These are phyloP conservation scores for Cololabis saira DNA, from an alignment of 2,113 vertebrate species.

Conservation along the genomic window DNA sequence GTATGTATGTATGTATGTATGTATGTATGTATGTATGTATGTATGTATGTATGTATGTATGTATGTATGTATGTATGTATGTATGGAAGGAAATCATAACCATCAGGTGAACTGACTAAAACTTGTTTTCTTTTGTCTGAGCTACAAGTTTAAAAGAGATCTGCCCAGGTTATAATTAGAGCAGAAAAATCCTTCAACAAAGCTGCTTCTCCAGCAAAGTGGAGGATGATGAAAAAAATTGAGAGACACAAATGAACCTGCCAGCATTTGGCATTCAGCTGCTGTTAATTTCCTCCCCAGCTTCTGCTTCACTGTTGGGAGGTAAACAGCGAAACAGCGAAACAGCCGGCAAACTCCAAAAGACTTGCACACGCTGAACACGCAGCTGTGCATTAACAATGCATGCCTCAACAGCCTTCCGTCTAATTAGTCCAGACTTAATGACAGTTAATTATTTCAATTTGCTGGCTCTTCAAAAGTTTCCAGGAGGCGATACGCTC, in stretches of 20 bases:
- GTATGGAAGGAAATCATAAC: too few relatives aligned
- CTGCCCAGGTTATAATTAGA: too few relatives aligned
- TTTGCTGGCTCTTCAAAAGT: conserved; percentile 33
- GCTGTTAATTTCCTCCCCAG: conserved; percentile 20
- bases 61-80: too few relatives aligned
- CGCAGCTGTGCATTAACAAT: not conserved
- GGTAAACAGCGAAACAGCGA: conserved; percentile 6
- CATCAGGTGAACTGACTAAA: too few relatives aligned
- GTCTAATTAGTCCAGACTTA: conserved; percentile 42
- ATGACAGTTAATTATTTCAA: conserved; percentile 45
- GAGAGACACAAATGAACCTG: conserved; percentile 13
- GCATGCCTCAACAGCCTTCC: not conserved
- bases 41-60: too few relatives aligned
- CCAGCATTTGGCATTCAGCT: conserved; percentile 35
- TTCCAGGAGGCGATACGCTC: conserved; percentile 6
- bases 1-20: too few relatives aligned
- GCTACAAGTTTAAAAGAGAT: too few relatives aligned
- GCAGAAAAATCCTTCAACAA: not conserved
- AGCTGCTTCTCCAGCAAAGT: not conserved
- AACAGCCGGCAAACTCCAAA: conserved; percentile 11
- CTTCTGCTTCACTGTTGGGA: conserved; percentile 1
- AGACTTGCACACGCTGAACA: conserved; percentile 21
- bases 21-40: too few relatives aligned
- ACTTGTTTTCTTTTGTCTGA: too few relatives aligned
- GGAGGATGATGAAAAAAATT: conserved; percentile 12